Evolutionary conservation across 2,888 invertebrate species (phyloP).

Genomic region (Folsomia candida): DNA sequence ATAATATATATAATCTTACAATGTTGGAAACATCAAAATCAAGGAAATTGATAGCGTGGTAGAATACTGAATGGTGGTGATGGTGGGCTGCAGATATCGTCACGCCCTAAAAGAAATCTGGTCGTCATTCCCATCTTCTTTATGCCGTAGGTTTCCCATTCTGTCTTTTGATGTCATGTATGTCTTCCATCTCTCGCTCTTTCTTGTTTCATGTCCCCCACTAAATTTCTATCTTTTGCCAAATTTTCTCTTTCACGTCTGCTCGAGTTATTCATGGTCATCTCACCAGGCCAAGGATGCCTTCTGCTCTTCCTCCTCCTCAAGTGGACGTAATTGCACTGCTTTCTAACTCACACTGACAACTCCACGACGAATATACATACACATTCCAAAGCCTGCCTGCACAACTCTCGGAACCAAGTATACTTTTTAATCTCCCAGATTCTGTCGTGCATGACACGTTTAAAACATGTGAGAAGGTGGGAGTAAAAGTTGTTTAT

Average conservation of each 20-base stretch:
- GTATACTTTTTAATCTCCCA: too few species aligned
- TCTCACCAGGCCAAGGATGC: background rate
- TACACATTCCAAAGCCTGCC: too few species aligned
- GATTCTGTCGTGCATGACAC: too few species aligned
- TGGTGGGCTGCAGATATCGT: background rate
- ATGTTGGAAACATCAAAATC: background rate
- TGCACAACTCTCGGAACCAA: too few species aligned
- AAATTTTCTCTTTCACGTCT: background rate
- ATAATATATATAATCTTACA: background rate
- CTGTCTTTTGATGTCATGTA: slow-evolving; percentile 22
- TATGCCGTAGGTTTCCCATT: slow-evolving; percentile 4
- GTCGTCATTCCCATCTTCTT: background rate
- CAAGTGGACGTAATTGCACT: background rate
- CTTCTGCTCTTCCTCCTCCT: background rate
- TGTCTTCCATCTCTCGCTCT: slow-evolving; percentile 6
- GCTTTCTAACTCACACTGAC: too few species aligned
- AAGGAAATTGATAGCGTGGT: background rate
- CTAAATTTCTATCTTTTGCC: background rate
- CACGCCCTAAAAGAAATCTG: background rate
- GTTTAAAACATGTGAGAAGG: too few species aligned
- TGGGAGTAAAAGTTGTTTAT: too few species aligned
- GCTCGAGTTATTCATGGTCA: background rate
- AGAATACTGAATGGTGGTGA: background rate
- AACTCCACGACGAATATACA: too few species aligned
- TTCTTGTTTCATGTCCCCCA: background rate